Conservation (phyloP, 2,888 invertebrate genomes). For the Physocephala rufipes region DNA sequence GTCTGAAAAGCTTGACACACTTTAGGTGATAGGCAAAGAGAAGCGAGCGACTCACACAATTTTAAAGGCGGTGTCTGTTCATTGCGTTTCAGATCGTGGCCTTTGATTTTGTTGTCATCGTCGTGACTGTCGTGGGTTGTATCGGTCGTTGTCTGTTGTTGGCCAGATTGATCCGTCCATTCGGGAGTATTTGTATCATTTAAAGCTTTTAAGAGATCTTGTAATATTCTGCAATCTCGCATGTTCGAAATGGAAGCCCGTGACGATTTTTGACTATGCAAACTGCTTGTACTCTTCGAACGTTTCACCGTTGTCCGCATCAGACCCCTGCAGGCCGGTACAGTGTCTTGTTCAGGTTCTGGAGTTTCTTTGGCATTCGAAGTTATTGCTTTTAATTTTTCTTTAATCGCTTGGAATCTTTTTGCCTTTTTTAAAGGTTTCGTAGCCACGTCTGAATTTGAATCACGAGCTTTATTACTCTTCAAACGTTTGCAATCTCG, state of each 20-base stretch:
- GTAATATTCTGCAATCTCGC: slow-evolving; percentile 59
- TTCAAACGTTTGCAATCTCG: slow-evolving; percentile 43
- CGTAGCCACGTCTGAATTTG: neutral
- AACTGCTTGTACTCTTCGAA: slow-evolving; percentile 56
- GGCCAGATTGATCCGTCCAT: slow-evolving; percentile 37
- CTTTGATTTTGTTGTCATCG: neutral
- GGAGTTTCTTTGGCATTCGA: slow-evolving; percentile 23
- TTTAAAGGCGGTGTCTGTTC: slow-evolving; percentile 40
- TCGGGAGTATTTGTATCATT: slow-evolving; percentile 45
- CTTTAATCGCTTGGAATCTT: slow-evolving; percentile 5
- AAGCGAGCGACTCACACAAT: slow-evolving; percentile 61
- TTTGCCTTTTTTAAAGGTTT: slow-evolving; percentile 9
- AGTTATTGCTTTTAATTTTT: neutral
- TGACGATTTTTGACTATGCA: slow-evolving; percentile 45
- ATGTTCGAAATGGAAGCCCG: slow-evolving; percentile 41
- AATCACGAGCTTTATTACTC: neutral
- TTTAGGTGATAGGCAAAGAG: slow-evolving; percentile 59
- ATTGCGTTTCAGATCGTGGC: neutral
- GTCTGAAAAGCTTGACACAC: slow-evolving; percentile 58
- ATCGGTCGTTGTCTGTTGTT: slow-evolving; percentile 11
- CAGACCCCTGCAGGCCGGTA: neutral
- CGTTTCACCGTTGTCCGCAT: slow-evolving; percentile 44
- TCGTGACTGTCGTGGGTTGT: neutral
- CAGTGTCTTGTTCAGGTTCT: slow-evolving; percentile 40
- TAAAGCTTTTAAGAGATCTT: slow-evolving; percentile 45